phyloP scores from a whole-genome alignment of 2,888 invertebrate species.

The Blastobasis lacticolella region DNA sequence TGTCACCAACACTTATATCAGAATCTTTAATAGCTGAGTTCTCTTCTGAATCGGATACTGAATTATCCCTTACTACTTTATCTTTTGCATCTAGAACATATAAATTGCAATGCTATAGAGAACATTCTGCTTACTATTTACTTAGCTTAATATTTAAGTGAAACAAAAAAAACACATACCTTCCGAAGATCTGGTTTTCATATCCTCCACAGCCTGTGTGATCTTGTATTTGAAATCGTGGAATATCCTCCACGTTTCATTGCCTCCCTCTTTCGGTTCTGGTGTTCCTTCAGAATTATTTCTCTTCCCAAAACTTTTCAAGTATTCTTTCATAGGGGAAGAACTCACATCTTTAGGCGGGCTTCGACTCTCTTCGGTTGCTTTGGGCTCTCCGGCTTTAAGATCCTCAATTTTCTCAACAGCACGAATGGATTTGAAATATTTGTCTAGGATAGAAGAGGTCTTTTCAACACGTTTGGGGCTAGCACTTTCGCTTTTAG shows the following conservation, averaged over 20 bases:
- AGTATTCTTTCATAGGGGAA: constrained; percentile 73
- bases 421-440: constrained; percentile 58
- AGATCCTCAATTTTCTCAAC: constrained; percentile 19
- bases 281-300: constrained; percentile 75
- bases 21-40: constrained; percentile 59
- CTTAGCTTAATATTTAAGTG: background rate
- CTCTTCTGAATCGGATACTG: constrained; percentile 79
- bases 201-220: constrained; percentile 85
- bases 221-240: constrained; percentile 83
- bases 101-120: background rate
- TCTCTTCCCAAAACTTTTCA: constrained; percentile 75
- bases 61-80: constrained; percentile 75
- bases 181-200: constrained; percentile 79
- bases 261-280: constrained; percentile 52
- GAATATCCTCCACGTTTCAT: constrained; percentile 82
- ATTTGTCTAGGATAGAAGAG: constrained; percentile 64
- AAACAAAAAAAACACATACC: constrained; percentile 39
- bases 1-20: constrained; percentile 66
- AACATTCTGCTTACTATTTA: background rate
- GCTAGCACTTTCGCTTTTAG: constrained; percentile 52
- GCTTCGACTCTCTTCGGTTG: constrained; percentile 32
- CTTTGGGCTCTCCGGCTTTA: constrained; percentile 40
- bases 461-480: constrained; percentile 62
- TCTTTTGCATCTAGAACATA: background rate
- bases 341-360: constrained; percentile 51